Conservation (phyloP, 2,113 vertebrate species). For the Petaurus breviceps region DNA sequence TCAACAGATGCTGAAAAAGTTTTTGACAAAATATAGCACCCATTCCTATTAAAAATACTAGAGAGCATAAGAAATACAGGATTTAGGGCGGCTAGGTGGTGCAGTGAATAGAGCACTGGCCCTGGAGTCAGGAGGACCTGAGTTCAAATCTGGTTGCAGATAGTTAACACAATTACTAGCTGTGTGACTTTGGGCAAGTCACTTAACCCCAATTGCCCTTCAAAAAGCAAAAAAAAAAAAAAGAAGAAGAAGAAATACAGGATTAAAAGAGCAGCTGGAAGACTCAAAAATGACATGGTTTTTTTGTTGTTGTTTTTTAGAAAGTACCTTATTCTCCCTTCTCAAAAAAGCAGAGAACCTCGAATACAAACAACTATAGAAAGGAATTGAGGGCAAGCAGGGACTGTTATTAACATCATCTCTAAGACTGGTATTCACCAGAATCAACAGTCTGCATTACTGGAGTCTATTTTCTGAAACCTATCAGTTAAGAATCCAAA, state of each 20-base stretch:
- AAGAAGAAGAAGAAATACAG: not conserved
- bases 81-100: no score
- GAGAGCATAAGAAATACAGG: not conserved
- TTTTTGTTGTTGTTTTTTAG: not conserved
- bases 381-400: conserved; percentile 8
- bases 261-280: conserved; percentile 33
- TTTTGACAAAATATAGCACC: no score
- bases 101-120: no score
- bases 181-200: no score
- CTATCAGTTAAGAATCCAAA: not conserved
- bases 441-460: not conserved
- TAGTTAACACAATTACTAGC: no score
- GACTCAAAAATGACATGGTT: conserved; percentile 16
- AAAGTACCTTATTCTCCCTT: not conserved
- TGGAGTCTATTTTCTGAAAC: not conserved
- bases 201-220: no score
- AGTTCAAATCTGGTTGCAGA: no score
- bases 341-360: conserved; percentile 10
- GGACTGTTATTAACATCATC: not conserved
- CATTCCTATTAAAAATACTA: no score
- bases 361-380: not conserved
- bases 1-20: no score
- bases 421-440: not conserved
- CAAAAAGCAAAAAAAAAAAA: no score
- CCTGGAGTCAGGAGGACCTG: no score